Percentiles rank a stretch among this genome's conserved stretches.
Conservation (phyloP, 1,140 invertebrate species). For the Drosophila punjabiensis region DNA sequence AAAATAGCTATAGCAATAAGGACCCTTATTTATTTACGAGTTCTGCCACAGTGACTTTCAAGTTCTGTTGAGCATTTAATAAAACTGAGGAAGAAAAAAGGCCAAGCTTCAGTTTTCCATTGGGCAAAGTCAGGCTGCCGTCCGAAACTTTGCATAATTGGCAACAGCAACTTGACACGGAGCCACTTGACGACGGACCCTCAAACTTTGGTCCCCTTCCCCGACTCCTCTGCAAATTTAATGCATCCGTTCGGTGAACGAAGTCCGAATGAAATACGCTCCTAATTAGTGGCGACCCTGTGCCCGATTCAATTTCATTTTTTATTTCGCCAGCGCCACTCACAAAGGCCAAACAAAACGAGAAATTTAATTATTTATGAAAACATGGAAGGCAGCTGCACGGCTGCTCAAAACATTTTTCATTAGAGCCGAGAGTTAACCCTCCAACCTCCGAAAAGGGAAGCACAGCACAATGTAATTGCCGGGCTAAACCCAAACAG, state of each 20-base stretch:
- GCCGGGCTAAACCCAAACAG: constrained; percentile 61
- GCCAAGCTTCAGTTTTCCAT: constrained; percentile 20
- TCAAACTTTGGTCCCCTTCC: constrained; percentile 1
- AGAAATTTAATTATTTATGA: constrained; percentile 82
- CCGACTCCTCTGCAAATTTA: constrained; percentile 46
- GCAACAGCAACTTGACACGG: constrained; percentile 65
- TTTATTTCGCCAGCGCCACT: constrained; percentile 17
- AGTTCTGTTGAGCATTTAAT: constrained; percentile 1
- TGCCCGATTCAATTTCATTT: constrained; percentile 53
- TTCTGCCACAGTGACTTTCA: not conserved
- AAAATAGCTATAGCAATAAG: not conserved
- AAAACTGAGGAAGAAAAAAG: not conserved
- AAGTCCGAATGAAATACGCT: constrained; percentile 62
- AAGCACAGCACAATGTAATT: constrained; percentile 76
- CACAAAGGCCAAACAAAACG: constrained; percentile 38
- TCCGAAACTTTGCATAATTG: constrained; percentile 58
- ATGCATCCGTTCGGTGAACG: constrained; percentile 57
- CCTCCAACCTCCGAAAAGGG: constrained; percentile 26
- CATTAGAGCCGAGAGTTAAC: constrained; percentile 64
- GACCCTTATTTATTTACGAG: not conserved
- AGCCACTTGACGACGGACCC: constrained; percentile 30
- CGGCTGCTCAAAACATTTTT: constrained; percentile 63
- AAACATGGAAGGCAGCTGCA: constrained; percentile 63
- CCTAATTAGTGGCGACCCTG: constrained; percentile 76
- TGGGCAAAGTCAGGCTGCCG: constrained; percentile 21